phyloP scores from a whole-genome alignment of 2,888 invertebrate genomes.

The Micropterix aruncella region DNA sequence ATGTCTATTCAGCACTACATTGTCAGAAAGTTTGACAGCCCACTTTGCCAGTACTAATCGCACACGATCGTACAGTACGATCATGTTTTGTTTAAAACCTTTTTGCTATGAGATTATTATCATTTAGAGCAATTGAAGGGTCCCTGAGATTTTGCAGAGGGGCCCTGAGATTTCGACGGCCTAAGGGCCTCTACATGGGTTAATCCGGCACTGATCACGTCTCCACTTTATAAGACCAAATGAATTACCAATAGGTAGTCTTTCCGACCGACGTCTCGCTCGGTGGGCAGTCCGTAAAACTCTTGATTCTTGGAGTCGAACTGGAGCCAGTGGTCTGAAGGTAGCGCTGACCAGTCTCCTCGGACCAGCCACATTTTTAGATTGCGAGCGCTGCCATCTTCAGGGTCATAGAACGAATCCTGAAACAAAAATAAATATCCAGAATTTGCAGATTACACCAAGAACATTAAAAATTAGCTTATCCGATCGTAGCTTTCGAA shows the following conservation, averaged over 20 bases:
- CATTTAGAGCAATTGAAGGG: not conserved
- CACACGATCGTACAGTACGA: too few relatives aligned
- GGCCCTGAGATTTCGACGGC: too few relatives aligned
- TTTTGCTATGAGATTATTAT: not conserved
- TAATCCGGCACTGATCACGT: too few relatives aligned
- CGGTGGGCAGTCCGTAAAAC: conserved; percentile 73
- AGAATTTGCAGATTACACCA: too few relatives aligned
- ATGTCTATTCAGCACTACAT: too few relatives aligned
- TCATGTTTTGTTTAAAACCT: too few relatives aligned
- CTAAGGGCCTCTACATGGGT: too few relatives aligned
- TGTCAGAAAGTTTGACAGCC: too few relatives aligned
- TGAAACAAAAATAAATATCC: conserved; percentile 21
- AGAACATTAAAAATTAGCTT: too few relatives aligned
- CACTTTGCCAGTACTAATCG: too few relatives aligned
- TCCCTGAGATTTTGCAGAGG: not conserved
- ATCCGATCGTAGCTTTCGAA: too few relatives aligned
- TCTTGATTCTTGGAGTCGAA: conserved; percentile 80
- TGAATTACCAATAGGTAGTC: conserved; percentile 57
- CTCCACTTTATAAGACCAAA: not conserved
- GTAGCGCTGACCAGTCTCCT: conserved; percentile 52
- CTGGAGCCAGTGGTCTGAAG: conserved; percentile 68
- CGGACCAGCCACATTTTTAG: conserved; percentile 61
- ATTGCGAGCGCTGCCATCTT: conserved; percentile 62
- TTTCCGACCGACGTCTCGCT: conserved; percentile 54
- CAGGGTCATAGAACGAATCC: conserved; percentile 84